Evolutionary conservation across 2,797 vertebrate genomes (phyloP), one percentile per base, ranked within the genome.

Genomic region (Yasuhikotakia modesta): DNA sequence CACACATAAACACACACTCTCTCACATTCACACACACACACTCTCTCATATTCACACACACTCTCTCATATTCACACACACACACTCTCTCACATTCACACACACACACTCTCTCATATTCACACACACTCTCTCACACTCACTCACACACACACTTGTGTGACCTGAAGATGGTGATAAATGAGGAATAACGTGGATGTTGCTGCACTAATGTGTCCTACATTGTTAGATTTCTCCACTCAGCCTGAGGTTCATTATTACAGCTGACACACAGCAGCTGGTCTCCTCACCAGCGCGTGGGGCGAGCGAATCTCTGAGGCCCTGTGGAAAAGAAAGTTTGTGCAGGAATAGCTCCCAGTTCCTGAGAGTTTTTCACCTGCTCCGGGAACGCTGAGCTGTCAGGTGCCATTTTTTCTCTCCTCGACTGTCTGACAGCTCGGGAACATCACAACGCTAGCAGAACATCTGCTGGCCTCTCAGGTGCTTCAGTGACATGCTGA

Each of bases 201-300:
- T 43, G 3, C 46, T 70, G 22, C 39, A 30, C 14, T 19, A 60
- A 10, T 5, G n/a, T 30, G 53, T 60, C 35, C 22, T 60, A 19
- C 35, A 45, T 46, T 8, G 17, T 1, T 45, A 46, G 13, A 14
- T 30, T 3, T 19, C 27, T 61, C 55, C n/a, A 60, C 22, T 52
- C 52, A 53, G 72, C 30, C 46, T 65, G 24, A 35, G 72, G 45
- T 74, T 19, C 52, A 17, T 74, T 65, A 63, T 74, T 60, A 65
- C 46, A 64, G 46, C 72, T 53, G 60, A 52, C 72, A 52, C 71
- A 48, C 13, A 67, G 52, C 63, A 76, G 43, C 64, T 45, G 35
- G 32, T 50, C 63, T 67, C 63, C 27, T 72, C 39, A 46, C 55
- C 46, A 4, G 30, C 50, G 39, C 21, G 14, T n/a, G n/a, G 14